phyloP scores from a whole-genome alignment of 2,888 invertebrate species.

The Heliothis peltigera region DNA sequence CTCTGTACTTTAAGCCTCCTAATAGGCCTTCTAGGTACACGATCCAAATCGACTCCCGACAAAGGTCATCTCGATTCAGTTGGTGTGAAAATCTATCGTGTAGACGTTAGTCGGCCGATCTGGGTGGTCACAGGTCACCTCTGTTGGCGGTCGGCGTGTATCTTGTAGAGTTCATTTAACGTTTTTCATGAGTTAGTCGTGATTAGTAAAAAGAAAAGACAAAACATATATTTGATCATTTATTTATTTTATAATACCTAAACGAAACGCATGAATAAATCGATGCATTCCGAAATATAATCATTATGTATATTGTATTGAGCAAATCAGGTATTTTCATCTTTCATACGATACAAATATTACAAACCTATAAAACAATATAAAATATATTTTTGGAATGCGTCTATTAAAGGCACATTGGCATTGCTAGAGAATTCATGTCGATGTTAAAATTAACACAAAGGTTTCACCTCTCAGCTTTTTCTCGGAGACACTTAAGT shows the following conservation, averaged over 20 bases:
- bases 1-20: no score
- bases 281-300: conserved; percentile 55
- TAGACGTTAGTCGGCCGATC: no score
- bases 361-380: conserved; percentile 56
- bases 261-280: conserved; percentile 38
- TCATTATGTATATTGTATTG: conserved; percentile 63
- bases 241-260: conserved; percentile 49
- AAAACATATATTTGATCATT: conserved; percentile 13
- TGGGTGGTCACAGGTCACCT: no score
- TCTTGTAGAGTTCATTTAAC: no score
- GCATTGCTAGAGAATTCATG: conserved; percentile 40
- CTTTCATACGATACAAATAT: conserved; percentile 51
- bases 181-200: no score
- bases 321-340: conserved; percentile 74
- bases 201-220: conserved; percentile 2
- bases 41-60: no score
- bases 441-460: conserved; percentile 14
- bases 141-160: no score
- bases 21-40: no score
- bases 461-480: conserved; percentile 1
- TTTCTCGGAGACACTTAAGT: conserved; percentile 38
- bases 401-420: conserved; percentile 61
- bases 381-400: conserved; percentile 68
- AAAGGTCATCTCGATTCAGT: no score
- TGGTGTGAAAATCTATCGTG: no score